A percentile compares a stretch with the other conserved stretches of the same genome.
phyloP scores from a whole-genome alignment of 2,113 vertebrate species.

The Scophthalmus maximus region DNA sequence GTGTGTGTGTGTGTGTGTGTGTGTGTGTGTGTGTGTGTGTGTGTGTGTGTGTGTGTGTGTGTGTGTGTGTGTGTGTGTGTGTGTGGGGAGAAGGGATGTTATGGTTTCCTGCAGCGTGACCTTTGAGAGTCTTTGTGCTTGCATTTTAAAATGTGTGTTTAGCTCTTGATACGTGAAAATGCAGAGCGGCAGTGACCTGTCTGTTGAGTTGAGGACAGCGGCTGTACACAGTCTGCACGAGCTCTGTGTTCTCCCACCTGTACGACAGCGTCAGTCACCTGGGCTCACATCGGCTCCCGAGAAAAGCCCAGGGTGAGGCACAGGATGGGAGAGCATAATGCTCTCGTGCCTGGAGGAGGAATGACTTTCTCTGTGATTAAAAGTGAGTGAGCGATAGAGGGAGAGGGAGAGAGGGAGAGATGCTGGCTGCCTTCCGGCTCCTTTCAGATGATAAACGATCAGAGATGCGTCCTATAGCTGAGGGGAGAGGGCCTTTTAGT shows the following conservation, averaged over 20 bases:
- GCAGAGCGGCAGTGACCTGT: neutral
- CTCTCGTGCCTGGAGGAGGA: slow-evolving; percentile 66
- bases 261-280: slow-evolving; percentile 28
- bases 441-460: slow-evolving; percentile 85
- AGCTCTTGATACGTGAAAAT: slow-evolving; percentile 22
- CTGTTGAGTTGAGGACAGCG: slow-evolving; percentile 5
- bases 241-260: slow-evolving; percentile 32
- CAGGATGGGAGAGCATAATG: slow-evolving; percentile 45
- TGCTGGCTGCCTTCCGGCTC: slow-evolving; percentile 76
- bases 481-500: slow-evolving; percentile 79
- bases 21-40: neutral
- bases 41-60: neutral
- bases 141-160: neutral
- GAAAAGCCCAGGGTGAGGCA: slow-evolving; percentile 45
- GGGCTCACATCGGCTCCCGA: slow-evolving; percentile 10
- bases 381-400: slow-evolving; percentile 62
- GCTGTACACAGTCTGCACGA: neutral
- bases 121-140: neutral
- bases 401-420: slow-evolving; percentile 42
- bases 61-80: slow-evolving; percentile 1
- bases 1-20: neutral
- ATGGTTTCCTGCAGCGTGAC: slow-evolving; percentile 11
- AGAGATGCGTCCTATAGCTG: slow-evolving; percentile 78
- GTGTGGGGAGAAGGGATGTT: neutral
- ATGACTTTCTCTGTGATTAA: slow-evolving; percentile 80